Evolutionary conservation across 2,888 invertebrate species (phyloP).

Genomic region (Cantharis rustica): DNA sequence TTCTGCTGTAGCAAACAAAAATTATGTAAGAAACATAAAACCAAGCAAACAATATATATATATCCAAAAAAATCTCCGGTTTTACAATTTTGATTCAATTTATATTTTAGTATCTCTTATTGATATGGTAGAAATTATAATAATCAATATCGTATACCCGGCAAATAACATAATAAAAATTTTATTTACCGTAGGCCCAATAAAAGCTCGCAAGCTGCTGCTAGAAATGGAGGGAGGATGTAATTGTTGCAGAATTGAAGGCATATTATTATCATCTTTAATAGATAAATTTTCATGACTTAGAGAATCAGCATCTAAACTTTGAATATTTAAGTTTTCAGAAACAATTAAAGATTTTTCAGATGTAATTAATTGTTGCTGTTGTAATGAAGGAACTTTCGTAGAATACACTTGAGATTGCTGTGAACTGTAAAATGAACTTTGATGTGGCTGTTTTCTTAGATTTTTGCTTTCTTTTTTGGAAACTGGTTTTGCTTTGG

Average conservation of each 20-base stretch:
- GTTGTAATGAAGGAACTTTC: conserved; percentile 42
- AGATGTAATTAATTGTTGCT: conserved; percentile 56
- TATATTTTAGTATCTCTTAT: too few species aligned
- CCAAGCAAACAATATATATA: neutral
- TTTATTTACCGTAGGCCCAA: conserved; percentile 48
- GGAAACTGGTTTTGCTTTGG: conserved; percentile 79
- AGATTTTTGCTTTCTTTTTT: conserved; percentile 80
- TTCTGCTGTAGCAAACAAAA: conserved; percentile 46
- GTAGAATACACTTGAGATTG: conserved; percentile 44
- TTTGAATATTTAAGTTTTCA: conserved; percentile 48
- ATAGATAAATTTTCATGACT: conserved; percentile 46
- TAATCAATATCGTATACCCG: neutral
- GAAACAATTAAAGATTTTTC: conserved; percentile 41
- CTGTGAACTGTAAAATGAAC: conserved; percentile 54
- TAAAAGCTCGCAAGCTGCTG: conserved; percentile 48
- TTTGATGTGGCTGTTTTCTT: conserved; percentile 61
- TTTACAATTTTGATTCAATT: neutral
- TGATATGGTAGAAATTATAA: too few species aligned
- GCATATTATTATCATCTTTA: conserved; percentile 50
- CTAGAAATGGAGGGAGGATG: conserved; percentile 43
- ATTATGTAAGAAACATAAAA: conserved; percentile 19
- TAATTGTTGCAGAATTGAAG: conserved; percentile 53
- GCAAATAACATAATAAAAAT: neutral
- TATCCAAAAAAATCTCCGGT: neutral
- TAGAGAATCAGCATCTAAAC: conserved; percentile 48